phyloP scores from a whole-genome alignment of 1,140 invertebrate species.

The Drosophila pectinifera region DNA sequence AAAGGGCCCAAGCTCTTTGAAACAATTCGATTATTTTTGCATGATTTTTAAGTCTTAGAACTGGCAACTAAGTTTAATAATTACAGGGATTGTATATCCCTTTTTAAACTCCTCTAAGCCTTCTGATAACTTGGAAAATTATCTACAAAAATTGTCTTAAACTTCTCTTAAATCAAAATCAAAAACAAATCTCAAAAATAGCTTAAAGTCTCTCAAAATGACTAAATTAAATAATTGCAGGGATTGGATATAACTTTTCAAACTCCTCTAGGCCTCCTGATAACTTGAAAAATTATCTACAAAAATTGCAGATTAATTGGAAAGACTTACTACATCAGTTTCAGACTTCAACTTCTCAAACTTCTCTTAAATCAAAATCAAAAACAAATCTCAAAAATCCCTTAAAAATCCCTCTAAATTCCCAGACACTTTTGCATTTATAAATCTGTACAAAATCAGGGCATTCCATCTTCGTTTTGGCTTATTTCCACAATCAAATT shows the following conservation, averaged over 20 bases:
- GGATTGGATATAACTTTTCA: too few relatives aligned
- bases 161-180: background rate
- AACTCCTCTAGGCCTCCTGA: too few relatives aligned
- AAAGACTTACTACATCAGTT: background rate
- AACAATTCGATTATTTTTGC: background rate
- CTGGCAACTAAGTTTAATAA: background rate
- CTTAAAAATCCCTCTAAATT: background rate
- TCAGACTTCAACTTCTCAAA: too few relatives aligned
- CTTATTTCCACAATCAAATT: slow-evolving; percentile 9
- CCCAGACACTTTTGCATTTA: background rate
- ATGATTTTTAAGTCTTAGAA: too few relatives aligned
- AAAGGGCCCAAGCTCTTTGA: background rate
- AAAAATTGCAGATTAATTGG: too few relatives aligned
- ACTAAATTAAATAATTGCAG: too few relatives aligned
- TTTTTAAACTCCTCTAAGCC: too few relatives aligned
- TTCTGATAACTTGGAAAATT: too few relatives aligned
- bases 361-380: background rate
- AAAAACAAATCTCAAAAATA: background rate
- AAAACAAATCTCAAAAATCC: background rate
- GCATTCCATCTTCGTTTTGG: slow-evolving; percentile 55
- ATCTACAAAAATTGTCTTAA: too few relatives aligned
- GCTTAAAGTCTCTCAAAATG: background rate
- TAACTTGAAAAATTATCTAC: too few relatives aligned
- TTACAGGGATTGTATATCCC: too few relatives aligned
- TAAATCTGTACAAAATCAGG: slow-evolving; percentile 13